These are phyloP conservation scores for Trypoxylon attenuatum DNA, from an alignment of 2,888 invertebrate species.

Conservation along the genomic window DNA sequence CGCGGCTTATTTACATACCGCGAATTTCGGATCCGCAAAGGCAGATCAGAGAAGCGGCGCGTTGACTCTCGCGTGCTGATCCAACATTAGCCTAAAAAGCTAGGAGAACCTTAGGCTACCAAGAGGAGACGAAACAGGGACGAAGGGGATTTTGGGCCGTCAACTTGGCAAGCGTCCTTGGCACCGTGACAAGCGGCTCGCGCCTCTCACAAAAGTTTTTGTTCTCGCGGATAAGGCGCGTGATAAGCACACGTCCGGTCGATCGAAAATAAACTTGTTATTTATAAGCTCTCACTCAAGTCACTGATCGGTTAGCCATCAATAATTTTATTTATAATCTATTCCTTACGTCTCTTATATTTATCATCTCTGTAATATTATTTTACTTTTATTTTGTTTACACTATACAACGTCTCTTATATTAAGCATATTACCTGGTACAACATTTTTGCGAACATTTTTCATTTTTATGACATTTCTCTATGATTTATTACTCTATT, in stretches of 20 bases:
- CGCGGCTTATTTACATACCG: too few relatives aligned
- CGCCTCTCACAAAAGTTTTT: conserved; percentile 9
- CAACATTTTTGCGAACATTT: background rate
- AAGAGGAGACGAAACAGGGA: background rate
- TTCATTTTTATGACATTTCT: too few relatives aligned
- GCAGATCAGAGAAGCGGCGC: background rate
- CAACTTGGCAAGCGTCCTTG: conserved; percentile 29
- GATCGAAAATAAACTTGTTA: conserved; percentile 21
- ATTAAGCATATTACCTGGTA: background rate
- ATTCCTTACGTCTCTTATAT: too few relatives aligned
- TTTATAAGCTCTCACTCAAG: background rate
- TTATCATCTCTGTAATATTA: too few relatives aligned
- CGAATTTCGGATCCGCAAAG: too few relatives aligned
- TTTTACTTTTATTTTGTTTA: too few relatives aligned
- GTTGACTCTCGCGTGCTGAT: too few relatives aligned
- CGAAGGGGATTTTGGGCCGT: background rate
- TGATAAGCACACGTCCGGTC: background rate
- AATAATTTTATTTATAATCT: background rate
- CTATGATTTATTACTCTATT: too few relatives aligned
- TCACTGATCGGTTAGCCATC: background rate
- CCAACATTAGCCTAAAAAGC: background rate
- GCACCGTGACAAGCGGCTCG: conserved; percentile 31
- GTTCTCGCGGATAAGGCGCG: background rate
- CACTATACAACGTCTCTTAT: background rate
- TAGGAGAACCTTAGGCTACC: background rate